These are phyloP conservation scores for Eurystomus glaucurus DNA, from an alignment of 2,797 vertebrate species.

Conservation along the genomic window DNA sequence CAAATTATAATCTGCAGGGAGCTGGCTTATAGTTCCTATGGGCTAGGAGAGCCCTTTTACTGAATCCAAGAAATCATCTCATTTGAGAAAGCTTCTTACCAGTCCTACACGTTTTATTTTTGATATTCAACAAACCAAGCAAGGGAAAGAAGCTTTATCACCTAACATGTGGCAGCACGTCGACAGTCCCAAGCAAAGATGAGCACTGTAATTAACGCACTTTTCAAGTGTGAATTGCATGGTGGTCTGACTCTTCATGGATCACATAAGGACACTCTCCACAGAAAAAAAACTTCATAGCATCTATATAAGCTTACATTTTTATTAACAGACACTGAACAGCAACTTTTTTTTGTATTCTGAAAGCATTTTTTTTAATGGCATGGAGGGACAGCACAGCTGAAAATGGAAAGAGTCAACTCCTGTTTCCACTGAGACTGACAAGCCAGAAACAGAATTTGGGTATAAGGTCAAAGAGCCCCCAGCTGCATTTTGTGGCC, in stretches of 20 bases:
- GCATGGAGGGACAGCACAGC: not conserved
- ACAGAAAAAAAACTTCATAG: not conserved
- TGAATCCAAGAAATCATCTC: not conserved
- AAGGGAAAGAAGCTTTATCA: not conserved
- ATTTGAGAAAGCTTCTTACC: not conserved
- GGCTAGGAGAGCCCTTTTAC: not conserved
- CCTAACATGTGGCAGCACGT: not conserved
- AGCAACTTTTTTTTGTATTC: not conserved
- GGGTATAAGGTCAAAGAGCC: not conserved
- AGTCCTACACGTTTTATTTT: not conserved
- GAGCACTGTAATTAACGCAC: not conserved
- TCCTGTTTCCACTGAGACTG: not conserved
- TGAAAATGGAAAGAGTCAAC: not conserved
- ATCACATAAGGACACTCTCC: not conserved
- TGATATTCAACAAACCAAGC: not conserved
- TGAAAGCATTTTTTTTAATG: not conserved
- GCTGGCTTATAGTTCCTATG: not conserved
- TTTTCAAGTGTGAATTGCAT: not conserved
- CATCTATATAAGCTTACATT: not conserved
- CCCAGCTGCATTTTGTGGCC: not conserved
- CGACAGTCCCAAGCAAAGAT: not conserved
- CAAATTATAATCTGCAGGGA: not conserved
- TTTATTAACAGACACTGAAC: not conserved
- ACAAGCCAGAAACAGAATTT: not conserved
- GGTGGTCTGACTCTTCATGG: not conserved